Evolutionary conservation across 1,140 invertebrate genomes (phyloP).

Genomic region (Apis florea): DNA sequence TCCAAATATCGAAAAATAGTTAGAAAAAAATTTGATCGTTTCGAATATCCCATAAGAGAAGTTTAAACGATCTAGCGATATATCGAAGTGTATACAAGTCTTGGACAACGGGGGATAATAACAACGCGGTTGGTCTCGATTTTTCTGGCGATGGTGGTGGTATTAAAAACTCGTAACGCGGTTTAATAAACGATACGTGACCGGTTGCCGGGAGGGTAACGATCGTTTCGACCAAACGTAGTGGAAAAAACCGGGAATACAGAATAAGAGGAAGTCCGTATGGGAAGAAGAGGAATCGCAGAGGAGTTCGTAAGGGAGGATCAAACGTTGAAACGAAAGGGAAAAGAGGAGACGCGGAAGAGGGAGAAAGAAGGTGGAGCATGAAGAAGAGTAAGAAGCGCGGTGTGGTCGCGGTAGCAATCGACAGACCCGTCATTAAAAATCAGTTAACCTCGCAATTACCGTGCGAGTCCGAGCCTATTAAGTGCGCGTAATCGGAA

Average conservation of each 20-base stretch:
- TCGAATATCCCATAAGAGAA: neutral
- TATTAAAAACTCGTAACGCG: conserved; percentile 36
- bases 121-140: neutral
- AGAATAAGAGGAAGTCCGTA: conserved; percentile 20
- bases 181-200: conserved; percentile 39
- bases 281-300: conserved; percentile 7
- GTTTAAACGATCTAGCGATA: neutral
- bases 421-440: conserved; percentile 66
- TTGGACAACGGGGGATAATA: conserved; percentile 1
- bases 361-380: conserved; percentile 15
- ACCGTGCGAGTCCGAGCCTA: conserved; percentile 64
- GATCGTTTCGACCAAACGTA: conserved; percentile 1
- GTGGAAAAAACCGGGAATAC: conserved; percentile 46
- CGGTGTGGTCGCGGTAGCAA: conserved; percentile 58
- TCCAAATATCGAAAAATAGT: no score
- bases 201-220: conserved; percentile 4
- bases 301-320: conserved; percentile 23
- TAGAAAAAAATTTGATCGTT: neutral
- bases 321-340: neutral
- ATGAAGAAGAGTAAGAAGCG: conserved; percentile 35
- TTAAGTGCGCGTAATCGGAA: conserved; percentile 65
- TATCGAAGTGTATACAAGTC: neutral
- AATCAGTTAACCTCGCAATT: conserved; percentile 69
- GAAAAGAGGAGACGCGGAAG: neutral
- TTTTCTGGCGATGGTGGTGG: neutral